Percentiles rank a stretch among this genome's conserved stretches.
phyloP scores from a whole-genome alignment of 2,888 invertebrate genomes.

The Patella pellucida region DNA sequence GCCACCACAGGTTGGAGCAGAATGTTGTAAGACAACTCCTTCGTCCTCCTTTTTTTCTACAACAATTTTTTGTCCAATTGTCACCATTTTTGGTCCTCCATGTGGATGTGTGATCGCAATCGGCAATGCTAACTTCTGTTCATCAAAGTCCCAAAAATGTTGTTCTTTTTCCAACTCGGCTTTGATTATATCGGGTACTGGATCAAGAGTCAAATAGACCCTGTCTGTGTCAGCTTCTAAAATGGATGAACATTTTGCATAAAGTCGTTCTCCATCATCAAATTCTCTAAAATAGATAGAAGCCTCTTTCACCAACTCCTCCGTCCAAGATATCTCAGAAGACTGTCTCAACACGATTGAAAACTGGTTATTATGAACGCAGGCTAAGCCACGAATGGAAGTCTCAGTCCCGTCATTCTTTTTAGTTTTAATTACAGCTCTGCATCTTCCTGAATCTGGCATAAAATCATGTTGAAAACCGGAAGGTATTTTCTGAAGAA shows the following conservation, averaged over 20 bases:
- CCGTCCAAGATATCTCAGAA: background rate
- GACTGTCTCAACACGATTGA: background rate
- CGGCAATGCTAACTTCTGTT: background rate
- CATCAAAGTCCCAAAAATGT: background rate
- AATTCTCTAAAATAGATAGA: background rate
- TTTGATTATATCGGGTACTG: background rate
- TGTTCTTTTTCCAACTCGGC: background rate
- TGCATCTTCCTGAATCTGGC: background rate
- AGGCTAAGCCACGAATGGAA: background rate
- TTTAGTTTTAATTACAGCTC: background rate
- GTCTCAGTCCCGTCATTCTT: background rate
- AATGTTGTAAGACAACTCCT: background rate
- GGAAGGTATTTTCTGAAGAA: background rate
- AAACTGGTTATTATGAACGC: background rate
- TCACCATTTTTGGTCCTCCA: conserved; percentile 6
- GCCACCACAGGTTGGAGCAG: background rate
- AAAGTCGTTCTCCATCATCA: background rate
- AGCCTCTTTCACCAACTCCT: background rate
- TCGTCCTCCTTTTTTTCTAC: background rate
- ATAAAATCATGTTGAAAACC: background rate
- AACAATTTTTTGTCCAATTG: background rate
- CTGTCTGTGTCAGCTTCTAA: background rate
- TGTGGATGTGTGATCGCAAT: background rate
- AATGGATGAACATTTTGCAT: background rate
- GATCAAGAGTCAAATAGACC: background rate